Base-by-base conservation (phyloP, 2,888 invertebrate species). In the Agonopterix alstromeriana region DNA sequence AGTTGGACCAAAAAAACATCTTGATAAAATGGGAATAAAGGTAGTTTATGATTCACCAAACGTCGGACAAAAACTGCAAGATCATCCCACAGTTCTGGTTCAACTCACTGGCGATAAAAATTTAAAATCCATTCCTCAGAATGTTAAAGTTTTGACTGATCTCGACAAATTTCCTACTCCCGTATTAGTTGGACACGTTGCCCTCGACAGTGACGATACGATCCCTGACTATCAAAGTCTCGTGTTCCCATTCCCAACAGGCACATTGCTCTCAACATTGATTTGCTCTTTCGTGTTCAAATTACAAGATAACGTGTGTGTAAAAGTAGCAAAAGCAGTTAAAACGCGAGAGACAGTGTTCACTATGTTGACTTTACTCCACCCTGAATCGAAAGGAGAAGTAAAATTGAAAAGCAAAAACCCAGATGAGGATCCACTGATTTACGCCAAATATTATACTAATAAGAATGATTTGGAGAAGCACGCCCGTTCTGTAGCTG, bases 141-240 rank as follows among this genome's bases (percentile, higher is more conserved):
- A 63, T 47, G 42, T 63, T 2, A 57, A 62, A 2, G 5, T 47
- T 27, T 57, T 68, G 2, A 52, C 3, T 3, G 67, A 68, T 51
- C 53, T 70, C n/a, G 56, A 71, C 40, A 65, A 0, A 77, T 77
- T 2, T 59, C 79, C 77, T 2, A 46, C 55, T 1, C 62, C 76
- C 1, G 36, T 57, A 3, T 48, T 77, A 2, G 46, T 74, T 9
- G 80, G 79, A 2, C 64, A 66, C 43, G 63, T 55, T 2, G 63
- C 73, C 12, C 46, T 79, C 0, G 56, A 77, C 35, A 65, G 65
- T 47, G 56, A 52, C 3, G 65, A 73, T 50, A 56, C 50, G 0
- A 67, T 58, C 45, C 79, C 78, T 17, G 77, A 78, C 49, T 78
- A 76, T 43, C 73, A 79, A 58, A 54, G 60, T 2, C 56, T 61